These are phyloP conservation scores for Heliconius melpomene DNA, from an alignment of 1,140 invertebrate genomes.

Conservation along the genomic window DNA sequence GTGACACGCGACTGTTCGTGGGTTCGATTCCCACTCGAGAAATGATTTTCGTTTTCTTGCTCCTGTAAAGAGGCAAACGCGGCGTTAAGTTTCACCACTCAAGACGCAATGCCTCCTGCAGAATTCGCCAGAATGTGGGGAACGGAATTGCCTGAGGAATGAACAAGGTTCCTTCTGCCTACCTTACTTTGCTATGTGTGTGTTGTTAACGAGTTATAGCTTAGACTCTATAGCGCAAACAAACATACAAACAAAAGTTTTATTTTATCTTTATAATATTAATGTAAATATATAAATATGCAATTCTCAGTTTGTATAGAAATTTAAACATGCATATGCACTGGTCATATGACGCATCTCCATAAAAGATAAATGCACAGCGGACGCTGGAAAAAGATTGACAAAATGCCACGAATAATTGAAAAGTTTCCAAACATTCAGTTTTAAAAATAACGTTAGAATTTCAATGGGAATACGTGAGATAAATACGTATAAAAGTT, in stretches of 20 bases:
- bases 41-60: not conserved
- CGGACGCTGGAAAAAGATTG: not conserved
- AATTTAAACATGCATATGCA: not conserved
- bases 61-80: not conserved
- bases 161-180: not conserved
- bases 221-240: no score
- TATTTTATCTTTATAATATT: no score
- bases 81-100: not conserved
- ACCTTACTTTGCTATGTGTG: no score
- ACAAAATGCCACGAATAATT: conserved; percentile 15
- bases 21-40: no score
- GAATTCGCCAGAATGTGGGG: not conserved
- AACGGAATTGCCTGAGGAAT: not conserved
- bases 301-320: not conserved
- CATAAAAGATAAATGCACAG: conserved; percentile 9
- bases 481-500: conserved; percentile 2
- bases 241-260: no score
- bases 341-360: not conserved
- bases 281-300: not conserved
- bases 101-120: not conserved
- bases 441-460: conserved; percentile 14
- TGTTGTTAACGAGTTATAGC: no score
- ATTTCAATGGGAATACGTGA: conserved; percentile 5
- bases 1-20: no score
- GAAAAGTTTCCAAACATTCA: conserved; percentile 9